Base-by-base conservation (phyloP, 2,113 vertebrate species). In the Engraulis encrasicolus region DNA sequence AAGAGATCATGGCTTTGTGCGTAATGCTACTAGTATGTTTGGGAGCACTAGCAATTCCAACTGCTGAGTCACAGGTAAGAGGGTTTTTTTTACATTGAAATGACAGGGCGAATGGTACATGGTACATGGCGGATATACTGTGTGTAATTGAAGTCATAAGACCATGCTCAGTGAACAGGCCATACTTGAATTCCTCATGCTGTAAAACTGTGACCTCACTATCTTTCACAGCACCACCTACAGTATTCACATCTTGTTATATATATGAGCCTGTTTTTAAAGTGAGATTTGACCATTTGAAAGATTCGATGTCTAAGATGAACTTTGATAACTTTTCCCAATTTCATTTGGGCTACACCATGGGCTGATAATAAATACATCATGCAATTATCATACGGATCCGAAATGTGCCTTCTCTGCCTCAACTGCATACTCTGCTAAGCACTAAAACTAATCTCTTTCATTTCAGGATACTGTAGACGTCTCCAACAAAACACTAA, bases 401-500 rank as follows among this genome's bases (percentile, higher is more conserved):
- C 9, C 31, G 7, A 11, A 66, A 9, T 15, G 2, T 66, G 40
- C 40, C 27, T 66, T n/a, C 12, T 66, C 58, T 31, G 4, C 23
- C 23, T 74, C 34, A 5, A 34, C 31, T 31, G 27, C 17, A 17
- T 74, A 48, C 6, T 37, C 38, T 23, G 7, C 31, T 50, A 50
- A 50, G 50, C 78, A 49, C 20, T 34, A 34, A 50, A 80, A 61
- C 82, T 84, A 0, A 4, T 82, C 34, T 71, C 34, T 17, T 15
- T 82, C 6, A 81, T n/a, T 81, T 79, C 84, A 49, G 86, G 88
- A 36, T 12, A 3, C 15, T 36, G 86, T 38, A 45, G 82, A 90
- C 78, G 36, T 79, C 1, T 91, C 78, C 58, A 80, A 82, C 92
- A 88, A 88, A 66, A 86, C 82, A 38, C 90, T 96, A 66, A 45